These are phyloP conservation scores for Proales similis DNA, from an alignment of 1,140 invertebrate genomes.

Conservation along the genomic window DNA sequence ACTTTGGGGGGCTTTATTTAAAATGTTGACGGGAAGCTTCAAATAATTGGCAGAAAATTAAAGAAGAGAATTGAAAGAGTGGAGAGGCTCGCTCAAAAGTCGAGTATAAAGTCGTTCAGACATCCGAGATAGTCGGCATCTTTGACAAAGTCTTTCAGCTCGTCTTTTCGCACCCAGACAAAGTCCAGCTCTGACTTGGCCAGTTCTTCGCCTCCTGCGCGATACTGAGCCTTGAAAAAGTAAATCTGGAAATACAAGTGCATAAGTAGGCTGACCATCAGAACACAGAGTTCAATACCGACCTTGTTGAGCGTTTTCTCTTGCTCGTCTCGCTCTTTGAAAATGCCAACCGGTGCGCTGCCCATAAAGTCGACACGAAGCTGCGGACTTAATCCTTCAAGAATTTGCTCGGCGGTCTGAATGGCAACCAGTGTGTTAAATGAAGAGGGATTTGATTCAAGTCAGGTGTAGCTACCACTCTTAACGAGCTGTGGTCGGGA, in stretches of 20 bases:
- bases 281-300: too few relatives aligned
- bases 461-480: slow-evolving; percentile 11
- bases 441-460: not conserved
- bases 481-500: slow-evolving; percentile 1
- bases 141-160: slow-evolving; percentile 36
- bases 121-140: slow-evolving; percentile 27
- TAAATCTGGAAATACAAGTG: not conserved
- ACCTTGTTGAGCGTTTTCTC: too few relatives aligned
- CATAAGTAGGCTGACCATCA: too few relatives aligned
- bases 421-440: not conserved
- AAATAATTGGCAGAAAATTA: too few relatives aligned
- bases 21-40: too few relatives aligned
- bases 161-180: slow-evolving; percentile 36
- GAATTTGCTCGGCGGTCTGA: slow-evolving; percentile 17
- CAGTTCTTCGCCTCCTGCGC: slow-evolving; percentile 11
- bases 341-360: slow-evolving; percentile 26
- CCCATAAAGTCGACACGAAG: slow-evolving; percentile 26
- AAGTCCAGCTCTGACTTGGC: slow-evolving; percentile 14
- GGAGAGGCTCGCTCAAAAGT: too few relatives aligned
- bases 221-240: slow-evolving; percentile 35
- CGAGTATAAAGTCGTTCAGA: slow-evolving; percentile 37
- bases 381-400: slow-evolving; percentile 6
- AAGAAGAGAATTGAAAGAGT: too few relatives aligned
- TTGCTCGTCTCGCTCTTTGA: slow-evolving; percentile 12
- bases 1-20: too few relatives aligned